Percentiles rank a stretch among this genome's conserved stretches.
Evolutionary conservation across 2,888 invertebrate genomes (phyloP).

Genomic region (Nemotelus pantherinus): DNA sequence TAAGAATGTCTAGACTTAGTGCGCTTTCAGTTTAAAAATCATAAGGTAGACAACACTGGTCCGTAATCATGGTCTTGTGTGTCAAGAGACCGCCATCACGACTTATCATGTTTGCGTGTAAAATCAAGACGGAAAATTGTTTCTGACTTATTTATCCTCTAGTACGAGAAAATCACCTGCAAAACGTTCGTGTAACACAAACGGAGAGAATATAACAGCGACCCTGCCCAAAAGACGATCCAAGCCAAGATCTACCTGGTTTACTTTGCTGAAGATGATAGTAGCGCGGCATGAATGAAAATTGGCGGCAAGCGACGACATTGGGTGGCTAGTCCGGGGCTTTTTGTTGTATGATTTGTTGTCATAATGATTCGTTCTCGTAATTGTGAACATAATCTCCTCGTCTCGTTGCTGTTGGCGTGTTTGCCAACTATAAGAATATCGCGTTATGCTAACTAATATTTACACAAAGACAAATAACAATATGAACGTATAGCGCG

Average conservation of each 20-base stretch:
- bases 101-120: conserved; percentile 30
- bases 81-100: background rate
- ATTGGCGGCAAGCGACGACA: background rate
- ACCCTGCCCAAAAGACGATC: background rate
- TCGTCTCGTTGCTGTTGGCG: no score
- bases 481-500: no score
- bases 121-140: conserved; percentile 25
- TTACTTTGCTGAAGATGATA: background rate
- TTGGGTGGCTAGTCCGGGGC: background rate
- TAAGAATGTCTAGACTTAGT: no score
- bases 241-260: background rate
- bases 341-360: no score
- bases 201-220: background rate
- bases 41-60: no score
- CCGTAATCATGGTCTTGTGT: no score
- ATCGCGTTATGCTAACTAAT: no score
- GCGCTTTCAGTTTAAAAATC: no score
- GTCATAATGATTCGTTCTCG: no score
- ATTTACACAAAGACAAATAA: no score
- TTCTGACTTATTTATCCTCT: background rate
- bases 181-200: conserved; percentile 10
- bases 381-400: no score
- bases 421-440: no score
- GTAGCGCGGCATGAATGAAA: background rate
- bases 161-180: conserved; percentile 30